Percentiles rank a stretch among this genome's conserved stretches.
Evolutionary conservation across 2,113 vertebrate genomes (phyloP).

Genomic region (Rhinogobius similis): DNA sequence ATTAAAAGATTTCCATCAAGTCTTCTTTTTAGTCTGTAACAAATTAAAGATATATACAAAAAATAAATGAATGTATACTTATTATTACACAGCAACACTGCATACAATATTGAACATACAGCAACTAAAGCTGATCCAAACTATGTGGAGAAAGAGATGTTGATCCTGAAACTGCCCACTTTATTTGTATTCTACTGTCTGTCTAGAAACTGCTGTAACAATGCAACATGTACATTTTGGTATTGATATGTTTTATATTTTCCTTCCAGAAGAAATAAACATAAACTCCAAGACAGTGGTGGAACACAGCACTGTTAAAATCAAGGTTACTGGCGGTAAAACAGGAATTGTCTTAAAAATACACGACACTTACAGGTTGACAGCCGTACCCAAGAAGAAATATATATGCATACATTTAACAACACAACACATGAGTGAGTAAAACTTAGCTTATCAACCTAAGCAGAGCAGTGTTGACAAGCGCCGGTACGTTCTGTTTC

Average conservation of each 20-base stretch:
- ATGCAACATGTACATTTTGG: not conserved
- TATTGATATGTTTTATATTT: too few relatives aligned
- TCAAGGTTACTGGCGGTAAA: not conserved
- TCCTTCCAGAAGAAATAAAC: too few relatives aligned
- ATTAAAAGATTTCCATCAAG: conserved; percentile 27
- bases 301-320: not conserved
- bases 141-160: not conserved
- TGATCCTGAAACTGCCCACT: not conserved
- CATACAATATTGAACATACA: not conserved
- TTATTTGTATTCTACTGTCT: not conserved
- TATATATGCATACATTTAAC: not conserved
- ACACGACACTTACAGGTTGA: not conserved
- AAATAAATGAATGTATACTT: not conserved
- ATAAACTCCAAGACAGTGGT: not conserved
- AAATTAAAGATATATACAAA: not conserved
- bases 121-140: not conserved
- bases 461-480: not conserved
- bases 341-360: not conserved
- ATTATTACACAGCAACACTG: not conserved
- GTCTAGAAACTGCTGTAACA: not conserved
- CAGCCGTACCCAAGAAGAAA: not conserved
- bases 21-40: not conserved
- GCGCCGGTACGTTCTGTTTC: conserved; percentile 12
- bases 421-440: rapidly evolving
- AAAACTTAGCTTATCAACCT: too few relatives aligned